These are phyloP conservation scores for Rhopalosiphum padi DNA, from an alignment of 1,140 invertebrate species.

Conservation along the genomic window DNA sequence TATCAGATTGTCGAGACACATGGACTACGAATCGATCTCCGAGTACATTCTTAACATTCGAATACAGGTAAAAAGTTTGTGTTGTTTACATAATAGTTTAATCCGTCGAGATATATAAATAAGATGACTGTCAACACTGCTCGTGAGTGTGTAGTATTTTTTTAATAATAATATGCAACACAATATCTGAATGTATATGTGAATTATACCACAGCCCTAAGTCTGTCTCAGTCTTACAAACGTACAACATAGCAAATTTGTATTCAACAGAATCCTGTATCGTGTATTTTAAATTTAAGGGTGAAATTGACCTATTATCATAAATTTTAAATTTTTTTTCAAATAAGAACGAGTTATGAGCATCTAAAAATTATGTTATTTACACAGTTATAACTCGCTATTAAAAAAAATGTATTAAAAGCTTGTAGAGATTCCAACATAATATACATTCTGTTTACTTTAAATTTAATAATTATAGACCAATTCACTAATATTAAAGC, in stretches of 20 bases:
- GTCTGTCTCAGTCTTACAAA: neutral
- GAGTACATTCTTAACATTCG: constrained; percentile 83
- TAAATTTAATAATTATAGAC: neutral
- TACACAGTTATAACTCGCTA: too few species aligned
- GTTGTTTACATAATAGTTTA: neutral
- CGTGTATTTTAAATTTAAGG: neutral
- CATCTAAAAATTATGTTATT: too few species aligned
- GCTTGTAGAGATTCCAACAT: neutral
- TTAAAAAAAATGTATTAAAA: neutral
- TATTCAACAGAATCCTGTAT: neutral
- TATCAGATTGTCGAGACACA: constrained; percentile 73
- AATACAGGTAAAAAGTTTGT: constrained; percentile 66
- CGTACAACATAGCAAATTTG: neutral
- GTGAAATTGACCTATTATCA: neutral
- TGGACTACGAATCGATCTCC: constrained; percentile 84
- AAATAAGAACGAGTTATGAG: too few species aligned
- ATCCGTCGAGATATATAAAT: neutral
- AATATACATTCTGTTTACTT: neutral
- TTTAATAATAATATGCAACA: neutral
- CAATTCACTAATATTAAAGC: neutral
- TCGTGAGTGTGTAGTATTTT: neutral
- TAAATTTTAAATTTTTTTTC: neutral
- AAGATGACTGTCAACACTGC: neutral
- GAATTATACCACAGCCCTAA: neutral
- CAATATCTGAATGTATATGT: neutral